Percentiles rank a stretch among this genome's conserved stretches.
Evolutionary conservation across 2,888 invertebrate genomes (phyloP).

Genomic region (Drosophila flavopinicola): DNA sequence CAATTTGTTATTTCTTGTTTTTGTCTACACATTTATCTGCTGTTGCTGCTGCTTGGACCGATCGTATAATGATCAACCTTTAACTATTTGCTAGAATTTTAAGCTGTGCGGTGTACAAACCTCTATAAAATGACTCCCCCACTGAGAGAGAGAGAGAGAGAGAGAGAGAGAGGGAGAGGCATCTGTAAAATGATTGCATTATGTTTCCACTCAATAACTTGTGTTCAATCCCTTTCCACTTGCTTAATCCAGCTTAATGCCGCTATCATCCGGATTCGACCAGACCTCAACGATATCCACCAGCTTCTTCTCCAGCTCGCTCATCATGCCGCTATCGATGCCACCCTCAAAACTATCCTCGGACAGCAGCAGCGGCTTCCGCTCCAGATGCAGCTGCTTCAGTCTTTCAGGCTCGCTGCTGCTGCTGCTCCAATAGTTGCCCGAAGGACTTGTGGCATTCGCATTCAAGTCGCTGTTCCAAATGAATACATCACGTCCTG

Average conservation of each 20-base stretch:
- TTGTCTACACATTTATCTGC: slow-evolving; percentile 5
- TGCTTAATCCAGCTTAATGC: slow-evolving; percentile 77
- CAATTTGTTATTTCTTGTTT: slow-evolving; percentile 32
- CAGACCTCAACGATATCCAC: slow-evolving; percentile 85
- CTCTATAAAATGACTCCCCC: slow-evolving; percentile 61
- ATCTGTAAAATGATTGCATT: slow-evolving; percentile 60
- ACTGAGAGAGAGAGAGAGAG: no score
- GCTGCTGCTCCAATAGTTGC: slow-evolving; percentile 49
- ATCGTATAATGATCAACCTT: slow-evolving; percentile 63
- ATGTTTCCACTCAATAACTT: slow-evolving; percentile 38
- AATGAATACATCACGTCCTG: slow-evolving; percentile 48
- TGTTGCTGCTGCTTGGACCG: slow-evolving; percentile 31
- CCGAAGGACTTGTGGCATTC: slow-evolving; percentile 33
- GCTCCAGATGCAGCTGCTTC: slow-evolving; percentile 51
- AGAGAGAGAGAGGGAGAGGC: no score
- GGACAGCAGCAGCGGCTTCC: slow-evolving; percentile 60
- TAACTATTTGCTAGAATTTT: slow-evolving; percentile 59
- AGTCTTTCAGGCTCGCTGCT: slow-evolving; percentile 48
- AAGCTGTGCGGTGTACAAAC: slow-evolving; percentile 70
- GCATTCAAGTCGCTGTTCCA: slow-evolving; percentile 56
- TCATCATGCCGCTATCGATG: slow-evolving; percentile 88
- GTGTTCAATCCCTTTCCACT: slow-evolving; percentile 14
- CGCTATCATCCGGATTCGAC: slow-evolving; percentile 82
- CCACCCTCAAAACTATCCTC: slow-evolving; percentile 77
- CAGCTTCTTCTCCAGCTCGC: slow-evolving; percentile 87